Evolutionary conservation across 1,140 invertebrate species (phyloP).

Genomic region (Caenorhabditis remanei): DNA sequence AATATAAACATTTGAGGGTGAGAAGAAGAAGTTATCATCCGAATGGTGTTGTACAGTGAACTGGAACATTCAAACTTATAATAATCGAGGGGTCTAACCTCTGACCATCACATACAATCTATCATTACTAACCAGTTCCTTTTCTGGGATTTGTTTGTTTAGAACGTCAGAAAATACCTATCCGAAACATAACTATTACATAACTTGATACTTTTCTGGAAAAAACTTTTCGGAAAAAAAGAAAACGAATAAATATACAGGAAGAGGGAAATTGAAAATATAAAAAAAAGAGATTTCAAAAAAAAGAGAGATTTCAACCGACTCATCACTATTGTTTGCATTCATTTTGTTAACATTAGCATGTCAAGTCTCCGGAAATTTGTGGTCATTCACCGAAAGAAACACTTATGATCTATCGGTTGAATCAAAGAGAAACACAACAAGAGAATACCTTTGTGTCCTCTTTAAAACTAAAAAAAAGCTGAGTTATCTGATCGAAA

Average conservation of each 20-base stretch:
- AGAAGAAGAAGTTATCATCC: not conserved
- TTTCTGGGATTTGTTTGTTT: not conserved
- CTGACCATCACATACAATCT: slow-evolving; percentile 39
- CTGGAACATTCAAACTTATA: slow-evolving; percentile 38
- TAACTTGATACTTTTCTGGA: slow-evolving; percentile 42
- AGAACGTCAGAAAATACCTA: not conserved
- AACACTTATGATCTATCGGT: slow-evolving; percentile 51
- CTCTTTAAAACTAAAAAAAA: slow-evolving; percentile 33
- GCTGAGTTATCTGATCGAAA: slow-evolving; percentile 49
- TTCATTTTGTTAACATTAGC: slow-evolving; percentile 30
- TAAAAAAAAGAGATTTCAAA: not conserved
- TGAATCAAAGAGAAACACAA: slow-evolving; percentile 42
- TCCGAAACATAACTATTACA: slow-evolving; percentile 21
- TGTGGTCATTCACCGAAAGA: slow-evolving; percentile 26
- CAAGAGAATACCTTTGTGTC: not conserved
- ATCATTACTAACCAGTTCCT: slow-evolving; percentile 48
- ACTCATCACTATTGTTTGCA: not conserved
- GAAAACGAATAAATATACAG: not conserved
- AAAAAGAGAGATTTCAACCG: not conserved
- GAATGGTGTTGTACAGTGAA: not conserved
- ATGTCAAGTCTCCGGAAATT: not conserved
- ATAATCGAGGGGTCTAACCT: slow-evolving; percentile 13
- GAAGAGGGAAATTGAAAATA: not conserved
- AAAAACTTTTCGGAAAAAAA: no score
- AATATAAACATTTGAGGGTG: not conserved